phyloP scores from a whole-genome alignment of 2,797 vertebrate species.

The Rallus crepitans region DNA sequence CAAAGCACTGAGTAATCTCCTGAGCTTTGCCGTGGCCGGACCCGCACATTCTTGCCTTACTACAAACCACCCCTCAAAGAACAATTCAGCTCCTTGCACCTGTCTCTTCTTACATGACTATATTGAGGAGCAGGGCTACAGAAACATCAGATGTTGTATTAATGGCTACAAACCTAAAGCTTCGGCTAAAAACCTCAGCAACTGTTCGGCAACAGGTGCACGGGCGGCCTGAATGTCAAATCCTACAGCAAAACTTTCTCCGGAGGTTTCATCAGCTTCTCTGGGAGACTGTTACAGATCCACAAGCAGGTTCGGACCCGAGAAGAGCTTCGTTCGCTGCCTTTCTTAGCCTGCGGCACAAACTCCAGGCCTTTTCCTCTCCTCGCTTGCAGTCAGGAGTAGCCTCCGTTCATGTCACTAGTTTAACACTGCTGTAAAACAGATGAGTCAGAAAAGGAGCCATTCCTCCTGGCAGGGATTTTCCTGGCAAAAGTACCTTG shows the following conservation, averaged over 20 bases:
- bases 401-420: background rate
- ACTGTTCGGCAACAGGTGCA: slow-evolving; percentile 73
- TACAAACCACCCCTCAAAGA: slow-evolving; percentile 51
- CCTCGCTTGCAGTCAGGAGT: background rate
- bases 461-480: background rate
- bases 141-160: slow-evolving; percentile 61
- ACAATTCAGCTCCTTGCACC: slow-evolving; percentile 52
- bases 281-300: background rate
- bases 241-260: background rate
- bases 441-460: background rate
- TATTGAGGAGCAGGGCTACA: background rate
- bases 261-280: background rate
- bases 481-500: fast-evolving
- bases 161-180: slow-evolving; percentile 61
- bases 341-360: background rate
- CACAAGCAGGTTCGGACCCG: background rate
- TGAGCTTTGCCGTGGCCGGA: background rate
- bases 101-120: slow-evolving; percentile 52
- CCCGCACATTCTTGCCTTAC: slow-evolving; percentile 19
- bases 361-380: background rate
- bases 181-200: slow-evolving; percentile 54
- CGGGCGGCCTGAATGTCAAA: background rate
- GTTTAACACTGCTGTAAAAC: background rate
- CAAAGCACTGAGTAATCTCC: slow-evolving; percentile 28
- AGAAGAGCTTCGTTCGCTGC: background rate